A percentile compares a stretch with the other conserved stretches of the same genome.
phyloP scores from a whole-genome alignment of 2,888 invertebrate species.

The Invenusta paracnida region DNA sequence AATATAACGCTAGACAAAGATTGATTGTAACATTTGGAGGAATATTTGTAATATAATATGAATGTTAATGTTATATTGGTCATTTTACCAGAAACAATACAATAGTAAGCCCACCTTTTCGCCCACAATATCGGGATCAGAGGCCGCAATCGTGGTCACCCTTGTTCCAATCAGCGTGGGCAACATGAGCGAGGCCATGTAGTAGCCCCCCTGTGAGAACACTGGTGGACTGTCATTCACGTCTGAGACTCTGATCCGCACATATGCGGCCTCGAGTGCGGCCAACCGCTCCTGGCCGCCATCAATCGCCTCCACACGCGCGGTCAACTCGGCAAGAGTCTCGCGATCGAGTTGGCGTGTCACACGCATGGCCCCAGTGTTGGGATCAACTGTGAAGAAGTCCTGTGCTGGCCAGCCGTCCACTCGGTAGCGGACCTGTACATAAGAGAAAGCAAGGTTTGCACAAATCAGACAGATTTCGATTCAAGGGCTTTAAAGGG shows the following conservation, averaged over 20 bases:
- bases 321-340: background rate
- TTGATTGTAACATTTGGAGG: too few relatives aligned
- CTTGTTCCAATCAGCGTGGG: background rate
- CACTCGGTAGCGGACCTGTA: background rate
- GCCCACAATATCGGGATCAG: background rate
- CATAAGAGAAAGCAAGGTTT: too few relatives aligned
- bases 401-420: background rate
- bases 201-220: background rate
- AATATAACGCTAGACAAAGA: too few relatives aligned
- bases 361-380: conserved; percentile 37
- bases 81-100: too few relatives aligned
- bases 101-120: too few relatives aligned
- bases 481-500: too few relatives aligned
- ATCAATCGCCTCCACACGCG: conserved; percentile 32
- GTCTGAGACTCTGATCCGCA: conserved; percentile 33
- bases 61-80: too few relatives aligned
- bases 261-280: background rate
- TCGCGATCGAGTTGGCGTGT: conserved; percentile 38
- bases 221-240: conserved; percentile 43
- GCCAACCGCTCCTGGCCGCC: background rate
- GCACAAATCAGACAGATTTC: too few relatives aligned
- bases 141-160: background rate
- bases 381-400: conserved; percentile 28
- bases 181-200: background rate
- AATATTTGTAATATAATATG: too few relatives aligned